Conservation (phyloP, 1,140 invertebrate species). For the Ctenoplectra terminalis region DNA sequence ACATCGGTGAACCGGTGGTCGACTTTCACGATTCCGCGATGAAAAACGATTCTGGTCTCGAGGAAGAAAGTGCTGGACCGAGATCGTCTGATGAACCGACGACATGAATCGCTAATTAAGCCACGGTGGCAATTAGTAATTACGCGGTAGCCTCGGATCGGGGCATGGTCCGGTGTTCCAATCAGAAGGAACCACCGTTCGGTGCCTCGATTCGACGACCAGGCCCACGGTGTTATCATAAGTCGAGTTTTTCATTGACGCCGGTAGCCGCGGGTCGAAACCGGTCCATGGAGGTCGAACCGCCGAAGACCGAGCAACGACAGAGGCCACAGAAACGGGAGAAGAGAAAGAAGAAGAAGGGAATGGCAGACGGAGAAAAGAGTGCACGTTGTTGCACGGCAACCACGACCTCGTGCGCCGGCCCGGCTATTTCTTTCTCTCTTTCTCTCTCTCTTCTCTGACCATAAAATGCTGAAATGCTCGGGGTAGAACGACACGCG, state of each 20-base stretch:
- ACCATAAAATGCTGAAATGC: slow-evolving; percentile 68
- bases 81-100: slow-evolving; percentile 34
- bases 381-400: slow-evolving; percentile 25
- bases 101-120: slow-evolving; percentile 75
- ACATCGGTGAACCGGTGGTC: too few relatives aligned
- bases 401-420: slow-evolving; percentile 36
- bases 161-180: slow-evolving; percentile 2
- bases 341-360: slow-evolving; percentile 26
- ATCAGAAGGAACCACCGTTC: slow-evolving; percentile 15
- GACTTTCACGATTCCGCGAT: slow-evolving; percentile 22
- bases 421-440: neutral
- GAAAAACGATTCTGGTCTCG: slow-evolving; percentile 37
- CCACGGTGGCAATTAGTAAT: slow-evolving; percentile 77
- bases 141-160: too few relatives aligned
- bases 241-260: slow-evolving; percentile 78
- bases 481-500: slow-evolving; percentile 61
- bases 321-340: slow-evolving; percentile 35
- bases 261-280: slow-evolving; percentile 69
- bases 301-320: slow-evolving; percentile 24
- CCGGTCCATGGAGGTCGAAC: slow-evolving; percentile 67
- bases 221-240: slow-evolving; percentile 69
- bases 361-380: slow-evolving; percentile 1
- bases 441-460: slow-evolving; percentile 5
- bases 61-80: slow-evolving; percentile 42
- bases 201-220: neutral